Evolutionary conservation across 2,888 invertebrate genomes (phyloP).

Genomic region (Zeuzera pyrina): DNA sequence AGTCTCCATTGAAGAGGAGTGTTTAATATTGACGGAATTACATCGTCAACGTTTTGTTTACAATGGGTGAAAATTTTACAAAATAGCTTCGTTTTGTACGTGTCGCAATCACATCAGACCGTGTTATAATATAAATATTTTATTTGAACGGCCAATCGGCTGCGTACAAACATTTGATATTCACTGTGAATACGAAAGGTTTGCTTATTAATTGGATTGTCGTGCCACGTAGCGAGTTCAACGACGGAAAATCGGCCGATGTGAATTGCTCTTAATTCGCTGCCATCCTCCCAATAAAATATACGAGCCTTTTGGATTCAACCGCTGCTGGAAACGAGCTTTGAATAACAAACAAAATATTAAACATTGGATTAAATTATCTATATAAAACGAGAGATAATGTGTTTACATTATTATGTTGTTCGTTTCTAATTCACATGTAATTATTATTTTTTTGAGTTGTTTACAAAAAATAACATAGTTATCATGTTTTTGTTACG

Average conservation of each 20-base stretch:
- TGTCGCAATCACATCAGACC: constrained; percentile 37
- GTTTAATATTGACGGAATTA: too few relatives aligned
- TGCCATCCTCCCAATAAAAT: constrained; percentile 40
- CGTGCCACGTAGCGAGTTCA: constrained; percentile 36
- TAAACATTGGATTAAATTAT: too few relatives aligned
- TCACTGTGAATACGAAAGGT: constrained; percentile 59
- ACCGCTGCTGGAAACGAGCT: constrained; percentile 32
- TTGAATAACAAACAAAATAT: constrained; percentile 44
- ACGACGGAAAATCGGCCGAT: constrained; percentile 47
- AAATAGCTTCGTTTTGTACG: too few relatives aligned
- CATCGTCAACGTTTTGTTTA: too few relatives aligned
- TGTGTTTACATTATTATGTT: too few relatives aligned
- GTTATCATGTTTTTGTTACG: too few relatives aligned
- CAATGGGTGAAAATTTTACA: too few relatives aligned
- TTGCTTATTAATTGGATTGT: constrained; percentile 66
- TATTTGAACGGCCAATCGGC: constrained; percentile 49
- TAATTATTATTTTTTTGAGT: too few relatives aligned
- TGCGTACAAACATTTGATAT: constrained; percentile 56
- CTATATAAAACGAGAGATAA: too few relatives aligned
- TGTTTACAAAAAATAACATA: too few relatives aligned
- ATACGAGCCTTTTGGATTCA: constrained; percentile 28
- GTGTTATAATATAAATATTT: constrained; percentile 60
- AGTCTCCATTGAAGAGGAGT: too few relatives aligned
- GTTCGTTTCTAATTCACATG: too few relatives aligned
- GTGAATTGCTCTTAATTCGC: constrained; percentile 58